Conservation (phyloP, 2,888 invertebrate genomes). For the Drosophila yooni region DNA sequence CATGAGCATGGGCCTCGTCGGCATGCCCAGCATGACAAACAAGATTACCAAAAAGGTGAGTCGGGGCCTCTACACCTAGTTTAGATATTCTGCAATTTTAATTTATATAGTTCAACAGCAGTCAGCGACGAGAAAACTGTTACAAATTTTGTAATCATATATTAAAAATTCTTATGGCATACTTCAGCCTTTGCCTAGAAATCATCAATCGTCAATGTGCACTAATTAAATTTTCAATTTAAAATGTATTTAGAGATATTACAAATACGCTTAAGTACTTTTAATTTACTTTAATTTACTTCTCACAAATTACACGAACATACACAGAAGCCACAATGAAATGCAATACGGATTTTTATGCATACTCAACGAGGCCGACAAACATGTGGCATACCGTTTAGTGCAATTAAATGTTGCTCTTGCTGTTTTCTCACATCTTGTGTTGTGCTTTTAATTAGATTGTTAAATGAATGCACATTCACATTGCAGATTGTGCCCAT, state of each 20-base stretch:
- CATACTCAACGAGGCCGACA: conserved; percentile 1
- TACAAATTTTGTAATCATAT: background rate
- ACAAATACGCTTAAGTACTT: background rate
- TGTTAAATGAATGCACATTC: conserved; percentile 14
- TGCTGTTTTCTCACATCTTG: background rate
- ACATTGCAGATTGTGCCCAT: conserved; percentile 82
- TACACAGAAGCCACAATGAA: background rate
- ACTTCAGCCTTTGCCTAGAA: background rate
- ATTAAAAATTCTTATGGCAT: background rate
- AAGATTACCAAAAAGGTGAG: conserved; percentile 83
- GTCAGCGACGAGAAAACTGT: no score
- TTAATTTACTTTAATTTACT: conserved; percentile 3
- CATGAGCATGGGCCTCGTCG: conserved; percentile 83
- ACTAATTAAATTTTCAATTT: background rate
- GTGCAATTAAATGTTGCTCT: conserved; percentile 1
- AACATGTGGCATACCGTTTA: conserved; percentile 2
- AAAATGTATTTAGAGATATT: background rate
- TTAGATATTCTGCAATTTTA: background rate
- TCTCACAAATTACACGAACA: background rate
- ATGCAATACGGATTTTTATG: background rate
- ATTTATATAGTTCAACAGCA: background rate
- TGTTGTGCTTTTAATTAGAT: conserved; percentile 32
- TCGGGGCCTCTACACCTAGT: background rate
- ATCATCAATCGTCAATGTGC: background rate
- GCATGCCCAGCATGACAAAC: conserved; percentile 79